Conservation (phyloP, 2,888 invertebrate species). For the Theristus sp. region DNA sequence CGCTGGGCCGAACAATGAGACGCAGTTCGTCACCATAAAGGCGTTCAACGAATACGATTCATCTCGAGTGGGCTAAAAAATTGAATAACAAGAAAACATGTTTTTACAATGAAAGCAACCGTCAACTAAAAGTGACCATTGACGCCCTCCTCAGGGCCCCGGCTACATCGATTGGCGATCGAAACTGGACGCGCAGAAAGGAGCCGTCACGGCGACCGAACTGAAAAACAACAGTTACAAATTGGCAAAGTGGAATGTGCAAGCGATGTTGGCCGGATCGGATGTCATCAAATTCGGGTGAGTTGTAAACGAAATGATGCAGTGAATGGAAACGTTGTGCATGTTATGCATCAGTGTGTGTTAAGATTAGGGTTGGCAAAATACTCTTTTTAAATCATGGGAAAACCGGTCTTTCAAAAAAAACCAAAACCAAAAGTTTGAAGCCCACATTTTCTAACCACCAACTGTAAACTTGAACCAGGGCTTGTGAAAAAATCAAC, state of each 20-base stretch:
- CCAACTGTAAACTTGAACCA: no score
- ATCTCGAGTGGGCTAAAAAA: neutral
- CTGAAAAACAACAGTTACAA: constrained; percentile 98
- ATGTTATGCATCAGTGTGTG: no score
- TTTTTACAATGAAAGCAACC: neutral
- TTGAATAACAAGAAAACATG: neutral
- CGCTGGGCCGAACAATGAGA: constrained; percentile 49
- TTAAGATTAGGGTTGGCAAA: no score
- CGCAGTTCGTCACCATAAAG: constrained; percentile 79
- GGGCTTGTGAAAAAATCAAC: no score
- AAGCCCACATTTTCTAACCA: no score
- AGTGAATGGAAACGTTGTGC: no score
- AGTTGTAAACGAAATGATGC: no score
- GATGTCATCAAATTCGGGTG: constrained; percentile 89
- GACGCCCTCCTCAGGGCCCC: constrained; percentile 40
- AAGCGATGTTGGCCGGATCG: constrained; percentile 71
- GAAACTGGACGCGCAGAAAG: constrained; percentile 87
- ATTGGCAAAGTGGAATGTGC: constrained; percentile 91
- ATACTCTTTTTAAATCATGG: no score
- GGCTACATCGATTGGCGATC: constrained; percentile 97
- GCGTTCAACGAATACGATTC: constrained; percentile 99
- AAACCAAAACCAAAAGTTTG: no score
- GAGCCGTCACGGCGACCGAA: constrained; percentile 93
- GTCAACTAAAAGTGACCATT: neutral
- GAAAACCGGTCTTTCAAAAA: no score